Evolutionary conservation across 2,797 vertebrate genomes (phyloP), one percentile per base, ranked within the genome.

Genomic region (Pempheris klunzingeri): DNA sequence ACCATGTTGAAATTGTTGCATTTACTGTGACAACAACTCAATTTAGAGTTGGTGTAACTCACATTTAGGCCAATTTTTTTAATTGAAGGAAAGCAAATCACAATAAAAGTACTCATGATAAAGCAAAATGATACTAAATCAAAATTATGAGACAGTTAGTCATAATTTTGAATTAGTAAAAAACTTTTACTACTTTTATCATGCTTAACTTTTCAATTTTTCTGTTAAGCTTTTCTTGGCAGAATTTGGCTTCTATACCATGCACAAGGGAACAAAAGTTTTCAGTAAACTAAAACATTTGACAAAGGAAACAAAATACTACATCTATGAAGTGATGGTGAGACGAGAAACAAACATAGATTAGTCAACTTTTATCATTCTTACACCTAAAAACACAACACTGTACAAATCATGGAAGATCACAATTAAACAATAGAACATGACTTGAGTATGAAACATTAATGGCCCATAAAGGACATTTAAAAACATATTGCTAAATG

Each of bases 311-410:
- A 30, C 9, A 57, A 64, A 64, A 54, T 14, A 47, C 74, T 4
- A 49, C 46, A 76, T 77, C 74, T 38, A 74, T 80, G 54, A 73
- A 76, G 38, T 61, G 52, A 81, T 15, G 50, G 53, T 76, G 30
- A 88, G 76, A 84, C 63, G 47, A 81, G 67, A 82, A 87, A 80
- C 69, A 87, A 84, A 78, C 47, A 71, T 32, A 36, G 28, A 62
- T 82, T 66, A 68, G 74, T 83, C 84, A 39, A 55, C 63, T 87
- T 60, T 88, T 84, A 84, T 80, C 83, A 64, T 76, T 87, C 38
- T 88, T 78, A 71, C 61, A 86, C 69, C 83, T 87, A 80, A 83
- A 80, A 87, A 84, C 58, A 88, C 57, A 88, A 74, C 49, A 53
- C 17, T 64, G 44, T 81, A 85, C 77, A 92, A 84, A 84, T 67